Percentiles rank a stretch among this genome's conserved stretches.
These are phyloP conservation scores for Loxodonta africana DNA, from an alignment of 2,113 vertebrate genomes.

Conservation along the genomic window DNA sequence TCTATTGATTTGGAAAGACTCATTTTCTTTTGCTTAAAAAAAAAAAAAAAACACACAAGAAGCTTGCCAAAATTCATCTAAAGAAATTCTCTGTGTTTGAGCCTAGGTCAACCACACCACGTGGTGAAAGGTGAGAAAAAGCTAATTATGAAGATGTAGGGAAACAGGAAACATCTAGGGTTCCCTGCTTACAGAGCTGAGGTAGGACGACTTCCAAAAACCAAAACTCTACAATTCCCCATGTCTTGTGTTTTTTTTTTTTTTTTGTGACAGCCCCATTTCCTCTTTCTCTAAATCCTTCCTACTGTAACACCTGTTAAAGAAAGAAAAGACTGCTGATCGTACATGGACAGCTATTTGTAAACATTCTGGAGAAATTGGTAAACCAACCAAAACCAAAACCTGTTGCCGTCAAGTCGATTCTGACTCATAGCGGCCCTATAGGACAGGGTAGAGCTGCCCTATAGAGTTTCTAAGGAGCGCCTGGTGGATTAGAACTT, in stretches of 20 bases:
- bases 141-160: background rate
- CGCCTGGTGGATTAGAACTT: too few relatives aligned
- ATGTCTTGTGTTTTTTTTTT: background rate
- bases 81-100: background rate
- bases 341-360: background rate
- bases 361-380: background rate
- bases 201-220: background rate
- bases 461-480: too few relatives aligned
- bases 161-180: background rate
- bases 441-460: too few relatives aligned
- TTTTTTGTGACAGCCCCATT: background rate
- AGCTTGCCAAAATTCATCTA: background rate
- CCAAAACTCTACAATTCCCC: background rate
- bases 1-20: constrained; percentile 16
- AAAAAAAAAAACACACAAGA: background rate
- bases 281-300: background rate
- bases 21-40: background rate
- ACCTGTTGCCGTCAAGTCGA: too few relatives aligned
- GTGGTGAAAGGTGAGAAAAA: background rate
- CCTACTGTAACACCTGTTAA: background rate
- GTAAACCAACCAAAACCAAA: background rate
- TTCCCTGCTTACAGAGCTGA: background rate
- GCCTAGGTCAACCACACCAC: background rate
- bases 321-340: background rate
- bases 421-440: too few relatives aligned